These are phyloP conservation scores for Radopholus similis DNA, from an alignment of 1,140 invertebrate genomes.

Conservation along the genomic window DNA sequence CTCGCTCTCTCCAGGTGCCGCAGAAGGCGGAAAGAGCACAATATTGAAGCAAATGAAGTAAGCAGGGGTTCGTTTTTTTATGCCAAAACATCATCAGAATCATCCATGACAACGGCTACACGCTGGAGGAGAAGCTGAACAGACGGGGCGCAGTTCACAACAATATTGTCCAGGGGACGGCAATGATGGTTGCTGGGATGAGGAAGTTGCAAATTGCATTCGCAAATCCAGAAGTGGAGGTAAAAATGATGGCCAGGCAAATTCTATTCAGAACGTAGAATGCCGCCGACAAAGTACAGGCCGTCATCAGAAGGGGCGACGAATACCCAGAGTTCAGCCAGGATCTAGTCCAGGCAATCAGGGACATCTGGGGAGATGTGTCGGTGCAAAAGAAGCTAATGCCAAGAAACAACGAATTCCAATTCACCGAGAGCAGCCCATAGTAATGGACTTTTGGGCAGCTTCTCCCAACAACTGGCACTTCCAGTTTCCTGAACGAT, in stretches of 20 bases:
- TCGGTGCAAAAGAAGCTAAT: slow-evolving; percentile 2
- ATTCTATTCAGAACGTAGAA: neutral
- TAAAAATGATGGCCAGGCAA: neutral
- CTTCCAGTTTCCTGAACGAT: slow-evolving; percentile 67
- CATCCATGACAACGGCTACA: slow-evolving; percentile 87
- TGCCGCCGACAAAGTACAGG: slow-evolving; percentile 5
- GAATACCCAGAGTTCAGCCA: neutral
- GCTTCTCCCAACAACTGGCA: neutral
- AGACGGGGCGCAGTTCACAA: slow-evolving; percentile 86
- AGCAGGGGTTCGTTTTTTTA: neutral
- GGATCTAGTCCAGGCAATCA: neutral
- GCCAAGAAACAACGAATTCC: slow-evolving; percentile 7
- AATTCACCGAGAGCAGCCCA: slow-evolving; percentile 3
- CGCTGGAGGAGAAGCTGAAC: slow-evolving; percentile 82
- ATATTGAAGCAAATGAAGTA: slow-evolving; percentile 42
- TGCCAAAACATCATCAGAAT: slow-evolving; percentile 65
- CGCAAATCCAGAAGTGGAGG: neutral
- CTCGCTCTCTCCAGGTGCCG: slow-evolving; percentile 32
- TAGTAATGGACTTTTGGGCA: slow-evolving; percentile 70
- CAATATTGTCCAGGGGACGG: slow-evolving; percentile 67
- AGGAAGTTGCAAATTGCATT: neutral
- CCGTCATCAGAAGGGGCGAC: neutral
- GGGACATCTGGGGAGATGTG: neutral
- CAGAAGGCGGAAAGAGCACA: slow-evolving; percentile 43
- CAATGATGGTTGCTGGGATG: slow-evolving; percentile 29